Base-by-base conservation (phyloP, 1,140 invertebrate species). In the Drosophila nigrodunni region DNA sequence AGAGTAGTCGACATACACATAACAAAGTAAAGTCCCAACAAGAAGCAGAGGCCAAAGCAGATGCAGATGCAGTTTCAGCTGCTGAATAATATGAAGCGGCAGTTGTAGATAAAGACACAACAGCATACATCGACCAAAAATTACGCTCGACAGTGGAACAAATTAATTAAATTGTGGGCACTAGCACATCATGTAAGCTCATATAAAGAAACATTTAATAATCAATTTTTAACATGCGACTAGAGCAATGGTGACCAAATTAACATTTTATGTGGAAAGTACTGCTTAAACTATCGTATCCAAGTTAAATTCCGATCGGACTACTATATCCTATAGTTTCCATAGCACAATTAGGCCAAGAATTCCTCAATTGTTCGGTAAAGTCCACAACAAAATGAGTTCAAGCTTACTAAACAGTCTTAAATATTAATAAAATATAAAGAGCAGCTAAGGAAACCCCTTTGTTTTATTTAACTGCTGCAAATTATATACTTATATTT, bases 21-120 rank as follows among this genome's bases (percentile, higher is more conserved):
- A 68, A 72, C 75, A 71, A 77, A 86, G 79, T 82, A 65, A 73
- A 62, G 60, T 55, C 30, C 37, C 71, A 83, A 61, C 76, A 71
- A 83, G 50, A 69, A 87, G 54, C 46, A 75, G 77, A 78, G 68
- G 62, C 72, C 50, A 21, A 6, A 46, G 59, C 50, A 77, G 72
- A 67, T 30, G 68, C 71, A 75, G 74, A 78, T 73, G 67, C 61
- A 68, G 61, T 9, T 64, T 44, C 62, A 72, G 41, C 59, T 70
- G 47, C 69, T 59, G 66, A 54, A 55, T 60, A 70, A 75, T 78
- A 78, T 78, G 49, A 75, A 78, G 66, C 72, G 66, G 37, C 68
- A 76, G 73, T 76, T 68, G 57, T 66, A 76, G 73, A 78, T 76
- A 78, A 76, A 76, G 77, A 76, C 55, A 74, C 71, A 67, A 67